phyloP scores from a whole-genome alignment of 2,797 vertebrate species.

The Phaenicophaeus curvirostris region DNA sequence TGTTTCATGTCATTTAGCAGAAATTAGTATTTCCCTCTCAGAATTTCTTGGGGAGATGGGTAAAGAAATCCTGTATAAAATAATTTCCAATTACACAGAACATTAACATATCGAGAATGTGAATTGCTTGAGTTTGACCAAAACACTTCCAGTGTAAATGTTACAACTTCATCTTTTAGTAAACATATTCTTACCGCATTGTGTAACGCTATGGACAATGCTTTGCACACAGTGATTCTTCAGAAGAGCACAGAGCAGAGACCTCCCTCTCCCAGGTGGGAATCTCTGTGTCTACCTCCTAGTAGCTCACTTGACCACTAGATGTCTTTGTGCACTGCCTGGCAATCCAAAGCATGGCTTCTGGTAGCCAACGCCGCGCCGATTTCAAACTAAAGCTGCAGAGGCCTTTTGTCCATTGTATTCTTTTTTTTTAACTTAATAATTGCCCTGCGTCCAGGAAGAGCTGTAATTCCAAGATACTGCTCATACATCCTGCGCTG shows the following conservation, averaged over 20 bases:
- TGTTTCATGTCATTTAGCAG: background rate
- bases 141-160: rapidly evolving
- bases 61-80: rapidly evolving
- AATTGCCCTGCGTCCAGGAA: background rate
- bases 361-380: background rate
- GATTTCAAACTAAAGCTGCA: too few relatives aligned
- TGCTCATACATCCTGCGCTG: background rate
- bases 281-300: background rate
- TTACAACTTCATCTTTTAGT: background rate
- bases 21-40: background rate
- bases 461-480: background rate
- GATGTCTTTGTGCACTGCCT: background rate
- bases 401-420: background rate
- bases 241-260: background rate
- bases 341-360: rapidly evolving
- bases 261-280: rapidly evolving
- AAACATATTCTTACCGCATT: background rate
- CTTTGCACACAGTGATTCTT: background rate
- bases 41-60: background rate
- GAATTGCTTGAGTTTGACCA: background rate
- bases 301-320: background rate
- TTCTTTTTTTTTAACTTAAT: background rate
- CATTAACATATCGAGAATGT: background rate
- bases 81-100: background rate
- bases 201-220: background rate